Evolutionary conservation across 2,113 vertebrate genomes (phyloP).

Genomic region (Uropsilus gracilis): DNA sequence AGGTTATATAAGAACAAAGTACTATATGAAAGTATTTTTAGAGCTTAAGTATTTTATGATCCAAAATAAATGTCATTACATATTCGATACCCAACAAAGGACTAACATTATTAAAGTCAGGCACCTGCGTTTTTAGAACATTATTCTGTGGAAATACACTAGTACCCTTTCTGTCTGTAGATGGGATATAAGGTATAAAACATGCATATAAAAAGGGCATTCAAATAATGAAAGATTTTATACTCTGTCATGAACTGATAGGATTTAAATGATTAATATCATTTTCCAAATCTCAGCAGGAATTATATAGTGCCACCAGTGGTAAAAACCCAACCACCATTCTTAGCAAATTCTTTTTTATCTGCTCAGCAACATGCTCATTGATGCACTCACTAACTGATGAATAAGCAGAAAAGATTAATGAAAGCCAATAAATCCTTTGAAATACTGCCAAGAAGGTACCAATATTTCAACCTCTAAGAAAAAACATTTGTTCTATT

Average conservation of each 20-base stretch:
- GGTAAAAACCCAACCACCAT: not conserved
- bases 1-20: not conserved
- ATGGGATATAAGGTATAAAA: not conserved
- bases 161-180: not conserved
- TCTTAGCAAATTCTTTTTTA: conserved; percentile 32
- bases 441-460: conserved; percentile 14
- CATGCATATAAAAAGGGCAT: not conserved
- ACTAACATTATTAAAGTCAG: not conserved
- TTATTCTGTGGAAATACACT: not conserved
- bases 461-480: not conserved
- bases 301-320: not conserved
- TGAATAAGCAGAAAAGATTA: conserved; percentile 3
- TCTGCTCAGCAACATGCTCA: conserved; percentile 33
- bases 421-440: conserved; percentile 39
- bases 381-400: not conserved
- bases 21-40: not conserved
- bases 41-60: not conserved
- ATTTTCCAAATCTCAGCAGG: not conserved
- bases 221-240: not conserved
- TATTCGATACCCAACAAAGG: not conserved
- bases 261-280: not conserved
- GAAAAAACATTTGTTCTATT: not conserved
- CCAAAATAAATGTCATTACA: not conserved
- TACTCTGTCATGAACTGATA: not conserved
- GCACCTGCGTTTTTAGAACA: not conserved